A percentile compares a stretch with the other conserved stretches of the same genome.
These are phyloP conservation scores for Drymodes brunneopygia DNA, from an alignment of 2,113 vertebrate species.

Conservation along the genomic window DNA sequence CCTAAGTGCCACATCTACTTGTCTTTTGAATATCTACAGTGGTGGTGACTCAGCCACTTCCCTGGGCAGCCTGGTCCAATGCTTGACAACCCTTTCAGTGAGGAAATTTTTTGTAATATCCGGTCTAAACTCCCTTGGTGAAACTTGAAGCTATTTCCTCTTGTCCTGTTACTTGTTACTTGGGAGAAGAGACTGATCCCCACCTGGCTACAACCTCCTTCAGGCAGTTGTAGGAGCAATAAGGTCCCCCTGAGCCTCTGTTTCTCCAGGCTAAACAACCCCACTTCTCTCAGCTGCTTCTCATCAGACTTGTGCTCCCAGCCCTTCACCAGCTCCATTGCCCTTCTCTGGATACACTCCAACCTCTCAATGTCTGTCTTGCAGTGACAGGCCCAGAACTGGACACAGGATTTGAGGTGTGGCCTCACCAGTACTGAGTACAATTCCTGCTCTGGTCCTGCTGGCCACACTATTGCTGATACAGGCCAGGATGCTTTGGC, in stretches of 20 bases:
- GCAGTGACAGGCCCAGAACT: neutral
- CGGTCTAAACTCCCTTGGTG: neutral
- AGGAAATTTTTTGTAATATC: neutral
- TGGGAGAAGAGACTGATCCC: neutral
- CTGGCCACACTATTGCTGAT: neutral
- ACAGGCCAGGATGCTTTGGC: neutral
- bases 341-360: neutral
- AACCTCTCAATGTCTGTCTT: neutral
- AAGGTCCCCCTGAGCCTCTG: neutral
- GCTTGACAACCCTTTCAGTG: neutral
- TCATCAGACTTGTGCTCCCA: neutral
- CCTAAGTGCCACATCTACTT: neutral
- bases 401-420: neutral
- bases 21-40: neutral
- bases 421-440: neutral
- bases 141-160: neutral
- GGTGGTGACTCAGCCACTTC: neutral
- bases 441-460: neutral
- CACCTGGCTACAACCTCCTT: neutral
- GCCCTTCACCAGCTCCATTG: fast-evolving
- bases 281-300: neutral
- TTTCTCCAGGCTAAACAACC: neutral
- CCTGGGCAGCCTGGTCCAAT: neutral
- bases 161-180: neutral
- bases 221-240: neutral